phyloP scores from a whole-genome alignment of 23 tunicate genomes.

The Botrylloides violaceus region DNA sequence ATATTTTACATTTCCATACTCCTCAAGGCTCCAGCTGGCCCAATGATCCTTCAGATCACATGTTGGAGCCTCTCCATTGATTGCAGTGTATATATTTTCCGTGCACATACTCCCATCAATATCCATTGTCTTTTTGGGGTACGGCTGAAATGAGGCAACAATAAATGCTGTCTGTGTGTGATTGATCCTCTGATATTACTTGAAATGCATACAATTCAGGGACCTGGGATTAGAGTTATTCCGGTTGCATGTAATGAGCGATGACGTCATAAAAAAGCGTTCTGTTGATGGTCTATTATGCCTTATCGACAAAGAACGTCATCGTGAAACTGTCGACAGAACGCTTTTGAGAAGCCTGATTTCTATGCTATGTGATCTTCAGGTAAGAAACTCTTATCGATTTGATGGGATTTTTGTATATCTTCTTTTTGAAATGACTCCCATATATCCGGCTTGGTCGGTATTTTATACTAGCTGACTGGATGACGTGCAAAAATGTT shows the following conservation, averaged over 20 bases:
- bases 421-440: too few relatives aligned
- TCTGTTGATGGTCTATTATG: slow-evolving; percentile 51
- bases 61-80: too few relatives aligned
- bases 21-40: too few relatives aligned
- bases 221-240: slow-evolving; percentile 76
- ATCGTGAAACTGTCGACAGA: slow-evolving; percentile 54
- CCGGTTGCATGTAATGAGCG: slow-evolving; percentile 60
- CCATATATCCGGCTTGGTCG: too few relatives aligned
- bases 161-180: neutral
- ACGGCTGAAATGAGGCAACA: neutral
- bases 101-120: too few relatives aligned
- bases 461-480: too few relatives aligned
- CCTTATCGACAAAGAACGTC: slow-evolving; percentile 47
- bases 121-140: neutral
- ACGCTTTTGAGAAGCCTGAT: slow-evolving; percentile 53
- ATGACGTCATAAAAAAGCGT: slow-evolving; percentile 52
- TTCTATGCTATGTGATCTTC: slow-evolving; percentile 69
- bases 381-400: too few relatives aligned
- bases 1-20: too few relatives aligned
- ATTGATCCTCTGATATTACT: neutral
- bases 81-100: too few relatives aligned
- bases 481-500: too few relatives aligned
- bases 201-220: slow-evolving; percentile 49
- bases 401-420: too few relatives aligned
- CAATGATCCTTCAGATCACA: too few relatives aligned